phyloP scores from a whole-genome alignment of 2,888 invertebrate species.

The Macrosoma leucophasiata region DNA sequence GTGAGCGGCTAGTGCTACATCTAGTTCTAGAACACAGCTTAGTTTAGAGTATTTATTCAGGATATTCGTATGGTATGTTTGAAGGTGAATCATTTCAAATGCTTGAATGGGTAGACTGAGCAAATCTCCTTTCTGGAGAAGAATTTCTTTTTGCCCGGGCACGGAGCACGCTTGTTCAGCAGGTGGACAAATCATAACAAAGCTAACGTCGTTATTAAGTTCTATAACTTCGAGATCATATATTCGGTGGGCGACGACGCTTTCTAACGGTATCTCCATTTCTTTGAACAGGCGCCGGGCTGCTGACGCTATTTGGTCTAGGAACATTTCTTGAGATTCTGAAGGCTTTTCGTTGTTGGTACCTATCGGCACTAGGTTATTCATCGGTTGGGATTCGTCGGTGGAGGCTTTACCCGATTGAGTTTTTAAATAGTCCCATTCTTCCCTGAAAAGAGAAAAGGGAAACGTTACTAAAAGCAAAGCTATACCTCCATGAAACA shows the following conservation, averaged over 20 bases:
- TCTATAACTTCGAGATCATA: slow-evolving; percentile 97
- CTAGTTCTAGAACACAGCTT: slow-evolving; percentile 94
- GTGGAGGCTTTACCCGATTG: slow-evolving; percentile 53
- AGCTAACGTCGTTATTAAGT: slow-evolving; percentile 91
- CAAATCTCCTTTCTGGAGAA: slow-evolving; percentile 89
- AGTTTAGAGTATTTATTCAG: slow-evolving; percentile 93
- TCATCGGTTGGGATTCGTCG: slow-evolving; percentile 46
- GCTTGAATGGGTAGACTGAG: slow-evolving; percentile 94
- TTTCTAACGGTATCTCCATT: slow-evolving; percentile 85
- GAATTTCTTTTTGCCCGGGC: slow-evolving; percentile 89
- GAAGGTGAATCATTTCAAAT: slow-evolving; percentile 95
- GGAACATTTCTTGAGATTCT: slow-evolving; percentile 87
- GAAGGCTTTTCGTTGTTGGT: slow-evolving; percentile 70
- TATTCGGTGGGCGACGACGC: slow-evolving; percentile 84
- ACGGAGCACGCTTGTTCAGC: slow-evolving; percentile 95
- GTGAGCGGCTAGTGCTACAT: slow-evolving; percentile 93
- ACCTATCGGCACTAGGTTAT: slow-evolving; percentile 48
- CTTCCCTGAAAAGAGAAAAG: slow-evolving; percentile 83
- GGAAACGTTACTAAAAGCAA: too few species aligned
- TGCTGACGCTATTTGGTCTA: slow-evolving; percentile 84
- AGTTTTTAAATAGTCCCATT: slow-evolving; percentile 93
- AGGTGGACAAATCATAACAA: slow-evolving; percentile 94
- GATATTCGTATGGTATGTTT: slow-evolving; percentile 94
- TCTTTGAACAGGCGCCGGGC: slow-evolving; percentile 85
- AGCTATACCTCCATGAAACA: too few species aligned